These are phyloP conservation scores for Naja naja DNA, from an alignment of 2,113 vertebrate genomes.

Conservation along the genomic window DNA sequence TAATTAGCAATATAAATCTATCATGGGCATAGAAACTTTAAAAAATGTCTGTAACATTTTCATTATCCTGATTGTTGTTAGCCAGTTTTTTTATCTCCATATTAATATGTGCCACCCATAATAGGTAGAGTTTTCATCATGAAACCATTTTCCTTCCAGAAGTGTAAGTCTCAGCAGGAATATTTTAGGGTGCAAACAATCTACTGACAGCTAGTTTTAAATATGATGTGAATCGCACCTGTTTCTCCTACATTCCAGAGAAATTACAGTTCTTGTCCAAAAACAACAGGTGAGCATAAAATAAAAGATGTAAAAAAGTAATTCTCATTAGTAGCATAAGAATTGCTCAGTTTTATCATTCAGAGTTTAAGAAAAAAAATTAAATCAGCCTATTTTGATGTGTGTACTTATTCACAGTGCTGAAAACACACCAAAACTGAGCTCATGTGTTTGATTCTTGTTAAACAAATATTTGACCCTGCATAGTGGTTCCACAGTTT, in stretches of 20 bases:
- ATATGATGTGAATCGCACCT: background rate
- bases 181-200: constrained; percentile 9
- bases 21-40: constrained; percentile 33
- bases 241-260: constrained; percentile 16
- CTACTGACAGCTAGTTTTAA: background rate
- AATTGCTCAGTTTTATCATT: background rate
- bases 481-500: background rate
- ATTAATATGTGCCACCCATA: constrained; percentile 36
- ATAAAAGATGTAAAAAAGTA: background rate
- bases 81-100: constrained; percentile 39
- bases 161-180: constrained; percentile 26
- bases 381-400: background rate
- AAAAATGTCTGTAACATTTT: constrained; percentile 47
- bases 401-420: background rate
- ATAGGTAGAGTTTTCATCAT: constrained; percentile 37
- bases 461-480: background rate
- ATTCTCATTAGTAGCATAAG: background rate
- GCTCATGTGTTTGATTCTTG: background rate
- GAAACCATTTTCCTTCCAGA: constrained; percentile 8
- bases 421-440: background rate
- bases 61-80: constrained; percentile 54
- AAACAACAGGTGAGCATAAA: background rate
- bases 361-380: background rate
- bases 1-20: constrained; percentile 60
- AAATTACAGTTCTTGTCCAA: background rate